Conservation (phyloP, 2,113 vertebrate genomes). For the Tinamus guttatus region DNA sequence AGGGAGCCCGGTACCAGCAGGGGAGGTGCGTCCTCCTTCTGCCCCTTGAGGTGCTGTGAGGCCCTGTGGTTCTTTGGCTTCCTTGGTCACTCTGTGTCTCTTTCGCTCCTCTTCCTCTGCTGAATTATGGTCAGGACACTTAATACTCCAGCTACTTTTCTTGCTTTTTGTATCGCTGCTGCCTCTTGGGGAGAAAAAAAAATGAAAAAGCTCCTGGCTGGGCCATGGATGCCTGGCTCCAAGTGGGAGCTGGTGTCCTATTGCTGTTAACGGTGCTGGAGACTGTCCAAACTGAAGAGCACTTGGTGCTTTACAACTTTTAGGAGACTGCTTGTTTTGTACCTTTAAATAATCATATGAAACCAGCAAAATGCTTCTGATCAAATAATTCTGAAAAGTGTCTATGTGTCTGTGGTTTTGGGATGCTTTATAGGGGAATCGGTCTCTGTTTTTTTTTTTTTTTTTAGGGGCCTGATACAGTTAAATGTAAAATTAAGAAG, state of each 20-base stretch:
- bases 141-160: neutral
- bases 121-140: neutral
- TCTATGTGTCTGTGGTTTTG: neutral
- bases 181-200: no score
- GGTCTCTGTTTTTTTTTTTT: no score
- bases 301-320: rapidly evolving
- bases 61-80: rapidly evolving
- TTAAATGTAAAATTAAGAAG: neutral
- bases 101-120: neutral
- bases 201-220: no score
- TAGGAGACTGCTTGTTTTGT: neutral
- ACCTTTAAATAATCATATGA: neutral
- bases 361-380: neutral
- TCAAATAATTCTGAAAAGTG: neutral
- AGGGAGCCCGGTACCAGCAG: rapidly evolving
- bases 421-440: no score
- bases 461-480: neutral
- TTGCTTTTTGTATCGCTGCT: neutral
- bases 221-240: rapidly evolving
- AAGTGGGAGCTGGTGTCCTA: neutral
- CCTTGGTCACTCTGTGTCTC: rapidly evolving
- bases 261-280: rapidly evolving
- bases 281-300: neutral
- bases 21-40: neutral
- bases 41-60: rapidly evolving